Conservation (phyloP, 2,113 vertebrate species). For the Dipodomys spectabilis region DNA sequence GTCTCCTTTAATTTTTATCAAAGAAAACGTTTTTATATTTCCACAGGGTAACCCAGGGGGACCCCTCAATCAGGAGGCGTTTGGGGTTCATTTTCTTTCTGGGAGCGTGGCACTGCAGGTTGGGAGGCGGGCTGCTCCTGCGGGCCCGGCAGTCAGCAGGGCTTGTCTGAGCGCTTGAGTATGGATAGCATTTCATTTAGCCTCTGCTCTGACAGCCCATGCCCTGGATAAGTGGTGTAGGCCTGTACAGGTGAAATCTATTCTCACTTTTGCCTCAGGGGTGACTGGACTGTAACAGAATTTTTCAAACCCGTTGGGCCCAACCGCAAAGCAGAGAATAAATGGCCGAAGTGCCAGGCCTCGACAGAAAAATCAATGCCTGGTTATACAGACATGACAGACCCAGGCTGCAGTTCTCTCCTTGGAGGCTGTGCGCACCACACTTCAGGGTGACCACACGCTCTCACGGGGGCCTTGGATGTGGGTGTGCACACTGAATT, state of each 20-base stretch:
- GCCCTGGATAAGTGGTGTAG: constrained; percentile 97
- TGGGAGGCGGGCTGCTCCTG: constrained; percentile 71
- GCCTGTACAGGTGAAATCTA: constrained; percentile 99
- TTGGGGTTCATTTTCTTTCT: constrained; percentile 48
- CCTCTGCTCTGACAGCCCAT: constrained; percentile 94
- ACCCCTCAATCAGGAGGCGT: constrained; percentile 55
- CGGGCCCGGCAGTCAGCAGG: constrained; percentile 79
- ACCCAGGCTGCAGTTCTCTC: constrained; percentile 87
- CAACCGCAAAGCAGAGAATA: constrained; percentile 99
- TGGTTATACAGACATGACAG: constrained; percentile 99
- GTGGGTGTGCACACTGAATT: constrained; percentile 69
- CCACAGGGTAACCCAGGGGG: constrained; percentile 26
- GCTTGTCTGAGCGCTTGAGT: constrained; percentile 90
- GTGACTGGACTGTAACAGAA: constrained; percentile 99
- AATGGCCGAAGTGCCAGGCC: constrained; percentile 98
- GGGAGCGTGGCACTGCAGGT: constrained; percentile 2
- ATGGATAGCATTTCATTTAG: constrained; percentile 97
- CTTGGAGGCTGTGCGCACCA: constrained; percentile 79
- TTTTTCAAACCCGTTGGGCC: constrained; percentile 98
- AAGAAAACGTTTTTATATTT: constrained; percentile 67
- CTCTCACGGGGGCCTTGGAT: constrained; percentile 76
- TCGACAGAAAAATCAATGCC: constrained; percentile 99
- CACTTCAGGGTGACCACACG: constrained; percentile 76
- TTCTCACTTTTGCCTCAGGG: constrained; percentile 99
- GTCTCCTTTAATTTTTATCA: constrained; percentile 49